Percentiles rank a stretch among this genome's conserved stretches.
These are phyloP conservation scores for Salvelinus namaycush DNA, from an alignment of 2,113 vertebrate species.

Conservation along the genomic window DNA sequence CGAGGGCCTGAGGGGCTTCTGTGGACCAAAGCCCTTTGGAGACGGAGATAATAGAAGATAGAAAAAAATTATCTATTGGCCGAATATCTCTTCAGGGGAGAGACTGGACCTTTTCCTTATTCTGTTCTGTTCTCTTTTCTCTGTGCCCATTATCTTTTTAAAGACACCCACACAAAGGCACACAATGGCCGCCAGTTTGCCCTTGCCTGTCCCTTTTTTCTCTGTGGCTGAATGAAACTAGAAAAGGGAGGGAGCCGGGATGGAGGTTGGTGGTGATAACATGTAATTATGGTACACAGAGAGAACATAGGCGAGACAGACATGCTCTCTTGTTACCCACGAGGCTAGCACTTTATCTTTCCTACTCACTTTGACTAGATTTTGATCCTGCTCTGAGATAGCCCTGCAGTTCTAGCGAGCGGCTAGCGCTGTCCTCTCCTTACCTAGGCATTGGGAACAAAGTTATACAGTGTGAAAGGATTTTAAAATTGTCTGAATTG, in stretches of 20 bases:
- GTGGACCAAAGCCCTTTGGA: too few relatives aligned
- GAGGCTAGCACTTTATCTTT: background rate
- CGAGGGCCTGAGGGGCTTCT: too few relatives aligned
- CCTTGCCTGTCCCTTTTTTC: constrained; percentile 13
- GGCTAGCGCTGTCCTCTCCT: background rate
- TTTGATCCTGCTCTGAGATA: too few relatives aligned
- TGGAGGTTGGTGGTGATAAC: background rate
- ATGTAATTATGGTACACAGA: background rate
- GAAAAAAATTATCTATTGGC: constrained; percentile 28
- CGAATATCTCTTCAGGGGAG: constrained; percentile 44
- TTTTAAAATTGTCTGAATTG: background rate
- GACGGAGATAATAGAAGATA: constrained; percentile 16
- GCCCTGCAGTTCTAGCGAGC: background rate
- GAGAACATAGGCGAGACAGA: background rate
- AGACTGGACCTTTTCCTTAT: background rate
- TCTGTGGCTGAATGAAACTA: background rate
- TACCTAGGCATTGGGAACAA: background rate
- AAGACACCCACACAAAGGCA: constrained; percentile 3
- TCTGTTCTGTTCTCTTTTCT: constrained; percentile 25
- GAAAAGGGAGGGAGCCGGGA: background rate
- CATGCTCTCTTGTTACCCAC: too few relatives aligned
- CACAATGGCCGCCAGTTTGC: constrained; percentile 8
- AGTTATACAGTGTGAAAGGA: too few relatives aligned
- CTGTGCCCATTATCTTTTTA: constrained; percentile 5
- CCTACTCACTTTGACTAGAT: background rate